Percentiles rank a stretch among this genome's conserved stretches.
These are phyloP conservation scores for Pleuronectes platessa DNA, from an alignment of 2,113 vertebrate genomes.

Conservation along the genomic window DNA sequence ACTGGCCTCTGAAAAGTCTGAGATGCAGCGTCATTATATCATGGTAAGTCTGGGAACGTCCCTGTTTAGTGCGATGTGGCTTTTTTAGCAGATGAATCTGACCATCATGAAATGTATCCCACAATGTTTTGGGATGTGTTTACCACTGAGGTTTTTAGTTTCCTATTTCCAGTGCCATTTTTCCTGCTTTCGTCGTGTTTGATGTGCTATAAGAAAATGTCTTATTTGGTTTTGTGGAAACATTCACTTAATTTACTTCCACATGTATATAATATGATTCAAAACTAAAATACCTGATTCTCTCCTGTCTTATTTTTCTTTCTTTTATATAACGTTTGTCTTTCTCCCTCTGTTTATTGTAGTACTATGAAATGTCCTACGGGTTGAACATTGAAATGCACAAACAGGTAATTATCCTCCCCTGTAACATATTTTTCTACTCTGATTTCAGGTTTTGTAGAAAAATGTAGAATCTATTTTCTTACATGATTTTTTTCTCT, in stretches of 20 bases:
- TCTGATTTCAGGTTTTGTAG: not conserved
- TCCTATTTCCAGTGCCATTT: not conserved
- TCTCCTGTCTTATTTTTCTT: not conserved
- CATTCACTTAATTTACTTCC: no score
- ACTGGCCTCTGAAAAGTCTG: slow-evolving; percentile 97
- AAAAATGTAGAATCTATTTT: not conserved
- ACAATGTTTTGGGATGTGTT: not conserved
- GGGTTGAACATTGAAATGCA: slow-evolving; percentile 99
- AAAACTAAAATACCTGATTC: not conserved
- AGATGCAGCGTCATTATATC: slow-evolving; percentile 99
- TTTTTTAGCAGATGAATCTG: not conserved
- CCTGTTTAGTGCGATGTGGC: not conserved
- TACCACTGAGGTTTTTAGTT: not conserved
- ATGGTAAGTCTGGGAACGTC: slow-evolving; percentile 85
- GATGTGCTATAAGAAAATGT: no score
- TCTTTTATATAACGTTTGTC: not conserved
- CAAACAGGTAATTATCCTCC: slow-evolving; percentile 88
- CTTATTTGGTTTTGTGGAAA: no score
- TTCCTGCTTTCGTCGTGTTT: not conserved
- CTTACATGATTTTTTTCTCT: not conserved
- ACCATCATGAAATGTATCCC: not conserved
- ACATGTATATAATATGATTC: no score
- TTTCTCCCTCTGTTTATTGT: not conserved
- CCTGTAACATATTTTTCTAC: not conserved
- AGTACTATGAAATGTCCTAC: slow-evolving; percentile 99